Percentiles rank a stretch among this genome's conserved stretches.
phyloP scores from a whole-genome alignment of 2,888 invertebrate genomes.

The Chrysodeixis includens region DNA sequence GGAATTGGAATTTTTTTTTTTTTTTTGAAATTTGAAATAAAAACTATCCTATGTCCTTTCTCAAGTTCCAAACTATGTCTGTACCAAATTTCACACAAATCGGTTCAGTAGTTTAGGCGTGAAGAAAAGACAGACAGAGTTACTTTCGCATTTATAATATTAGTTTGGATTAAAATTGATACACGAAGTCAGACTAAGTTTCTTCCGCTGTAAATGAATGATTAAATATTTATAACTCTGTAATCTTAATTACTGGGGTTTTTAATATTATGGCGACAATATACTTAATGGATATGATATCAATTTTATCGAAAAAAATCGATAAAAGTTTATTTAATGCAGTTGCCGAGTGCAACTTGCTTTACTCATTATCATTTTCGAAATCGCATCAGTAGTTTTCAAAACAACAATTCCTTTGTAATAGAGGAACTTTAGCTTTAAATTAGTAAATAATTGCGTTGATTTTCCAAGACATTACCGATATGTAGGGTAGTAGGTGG shows the following conservation, averaged over 20 bases:
- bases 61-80: no score
- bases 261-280: background rate
- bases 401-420: background rate
- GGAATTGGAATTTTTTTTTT: no score
- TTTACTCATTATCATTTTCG: no score
- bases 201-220: background rate
- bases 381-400: no score
- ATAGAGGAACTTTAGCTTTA: background rate
- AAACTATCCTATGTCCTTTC: no score
- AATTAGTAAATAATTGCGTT: background rate
- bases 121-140: no score
- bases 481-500: slow-evolving; percentile 4
- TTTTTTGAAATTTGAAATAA: no score
- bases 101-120: no score
- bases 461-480: background rate
- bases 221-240: background rate
- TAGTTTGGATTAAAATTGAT: background rate
- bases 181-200: no score
- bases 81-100: no score
- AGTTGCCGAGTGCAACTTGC: background rate
- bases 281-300: background rate
- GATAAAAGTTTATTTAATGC: background rate
- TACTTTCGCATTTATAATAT: no score
- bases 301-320: background rate
- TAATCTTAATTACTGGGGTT: background rate